A percentile compares a stretch with the other conserved stretches of the same genome.
These are phyloP conservation scores for Dichetophora obliterata DNA, from an alignment of 2,888 invertebrate species.

Conservation along the genomic window DNA sequence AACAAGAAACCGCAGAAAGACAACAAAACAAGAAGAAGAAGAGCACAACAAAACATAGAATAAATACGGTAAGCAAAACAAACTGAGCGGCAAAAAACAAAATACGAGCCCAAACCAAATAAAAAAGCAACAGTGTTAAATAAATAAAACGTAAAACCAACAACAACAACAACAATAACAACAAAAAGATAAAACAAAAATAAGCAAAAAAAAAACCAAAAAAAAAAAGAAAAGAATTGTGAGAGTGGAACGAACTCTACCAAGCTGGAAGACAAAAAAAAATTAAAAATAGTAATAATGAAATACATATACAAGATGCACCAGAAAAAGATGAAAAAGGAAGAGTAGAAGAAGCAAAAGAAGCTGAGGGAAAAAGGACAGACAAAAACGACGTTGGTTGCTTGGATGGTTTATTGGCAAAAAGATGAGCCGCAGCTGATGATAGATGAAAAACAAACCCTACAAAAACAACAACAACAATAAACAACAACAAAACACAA, in stretches of 20 bases:
- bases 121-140: conserved; percentile 28
- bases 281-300: too few relatives aligned
- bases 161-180: not conserved
- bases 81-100: conserved; percentile 38
- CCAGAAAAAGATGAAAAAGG: too few relatives aligned
- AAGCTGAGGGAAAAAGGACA: too few relatives aligned
- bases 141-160: not conserved
- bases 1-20: not conserved
- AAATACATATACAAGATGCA: too few relatives aligned
- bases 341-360: too few relatives aligned
- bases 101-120: conserved; percentile 39
- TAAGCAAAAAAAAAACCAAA: too few relatives aligned
- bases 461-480: conserved; percentile 53
- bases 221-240: not conserved
- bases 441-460: conserved; percentile 2
- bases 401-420: not conserved
- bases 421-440: conserved; percentile 4
- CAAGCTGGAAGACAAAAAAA: too few relatives aligned
- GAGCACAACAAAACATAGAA: conserved; percentile 24
- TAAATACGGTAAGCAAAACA: conserved; percentile 58
- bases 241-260: conserved; percentile 60
- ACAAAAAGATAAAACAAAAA: too few relatives aligned
- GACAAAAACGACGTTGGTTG: too few relatives aligned
- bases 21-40: not conserved
- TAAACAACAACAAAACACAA: conserved; percentile 61